Evolutionary conservation across 2,888 invertebrate species (phyloP), one percentile per base, ranked within the genome.

Genomic region (Caenorhabditis doughertyi): DNA sequence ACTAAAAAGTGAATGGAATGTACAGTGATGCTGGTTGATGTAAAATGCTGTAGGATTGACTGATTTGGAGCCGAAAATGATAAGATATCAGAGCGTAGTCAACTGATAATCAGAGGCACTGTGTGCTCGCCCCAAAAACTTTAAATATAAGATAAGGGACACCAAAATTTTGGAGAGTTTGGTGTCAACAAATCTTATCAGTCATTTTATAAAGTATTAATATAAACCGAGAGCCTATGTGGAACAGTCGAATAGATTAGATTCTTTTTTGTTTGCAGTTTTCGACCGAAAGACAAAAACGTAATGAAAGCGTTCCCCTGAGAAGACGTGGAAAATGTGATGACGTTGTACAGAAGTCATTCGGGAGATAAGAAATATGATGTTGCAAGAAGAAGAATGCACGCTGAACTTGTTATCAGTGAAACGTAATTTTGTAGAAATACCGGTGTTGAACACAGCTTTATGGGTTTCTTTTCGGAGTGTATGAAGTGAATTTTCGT

Each of bases 51-150:
- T 39, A 39, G 9, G 68, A 68, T 76, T 76, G 77, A 77, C 68
- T 77, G 76, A 60, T 76, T 68, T 55, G 56, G 21, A n/a, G n/a
- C n/a, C n/a, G n/a, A 67, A 53, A 11, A 29, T 53, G 60, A 77
- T 77, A 67, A 77, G 65, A n/a, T 77, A 77, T 77, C 68, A 77
- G 77, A 68, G 32, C 32, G 32, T 39, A 39, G 9, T 47, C 29
- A 21, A 42, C 60, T 60, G 60, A 42, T 60, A 60, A 16, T 23
- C 4, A 39, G 11, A 13, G 3, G 27, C 23, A 39, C 58, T 13
- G 11, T 60, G n/a, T n/a, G n/a, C n/a, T n/a, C n/a, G 60, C 60
- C 42, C 27, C 51, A 35, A 49, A 58, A 58, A 39, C 58, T 21
- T 9, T n/a, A n/a, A 56, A 35, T 29, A 35, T 21, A 29, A 55